These are phyloP conservation scores for Labrus mixtus DNA, from an alignment of 2,113 vertebrate species.

Conservation along the genomic window DNA sequence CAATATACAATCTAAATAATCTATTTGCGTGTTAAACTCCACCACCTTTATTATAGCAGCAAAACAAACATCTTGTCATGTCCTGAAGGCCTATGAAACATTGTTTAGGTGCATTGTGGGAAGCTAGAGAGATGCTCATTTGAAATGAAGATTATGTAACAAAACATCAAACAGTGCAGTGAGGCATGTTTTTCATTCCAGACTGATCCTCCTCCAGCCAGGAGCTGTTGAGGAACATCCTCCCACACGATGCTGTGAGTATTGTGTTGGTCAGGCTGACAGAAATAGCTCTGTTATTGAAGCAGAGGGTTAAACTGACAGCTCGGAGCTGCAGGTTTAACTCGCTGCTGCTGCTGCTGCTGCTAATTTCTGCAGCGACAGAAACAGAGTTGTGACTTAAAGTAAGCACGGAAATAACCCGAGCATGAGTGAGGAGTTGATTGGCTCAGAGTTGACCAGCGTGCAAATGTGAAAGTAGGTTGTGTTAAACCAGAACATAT, in stretches of 20 bases:
- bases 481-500: conserved; percentile 17
- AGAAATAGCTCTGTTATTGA: conserved; percentile 39
- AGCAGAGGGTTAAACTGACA: conserved; percentile 8
- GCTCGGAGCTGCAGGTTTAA: conserved; percentile 15
- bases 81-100: not conserved
- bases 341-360: not conserved
- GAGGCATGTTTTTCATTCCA: conserved; percentile 43
- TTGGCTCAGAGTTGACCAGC: conserved; percentile 9
- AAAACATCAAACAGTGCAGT: conserved; percentile 3
- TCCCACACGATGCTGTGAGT: conserved; percentile 43
- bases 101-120: not conserved
- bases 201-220: conserved; percentile 21
- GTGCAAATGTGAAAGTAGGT: conserved; percentile 50
- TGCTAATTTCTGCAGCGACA: not conserved
- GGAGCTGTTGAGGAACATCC: conserved; percentile 40
- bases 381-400: not conserved
- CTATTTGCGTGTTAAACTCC: too few relatives aligned
- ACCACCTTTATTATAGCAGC: too few relatives aligned
- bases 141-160: conserved; percentile 7
- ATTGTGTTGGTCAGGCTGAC: conserved; percentile 23
- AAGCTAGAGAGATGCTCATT: not conserved
- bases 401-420: conserved; percentile 11
- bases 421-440: not conserved
- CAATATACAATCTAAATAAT: too few relatives aligned
- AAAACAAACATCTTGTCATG: too few relatives aligned